phyloP scores from a whole-genome alignment of 2,797 vertebrate genomes.

The Steatocranus sp. region DNA sequence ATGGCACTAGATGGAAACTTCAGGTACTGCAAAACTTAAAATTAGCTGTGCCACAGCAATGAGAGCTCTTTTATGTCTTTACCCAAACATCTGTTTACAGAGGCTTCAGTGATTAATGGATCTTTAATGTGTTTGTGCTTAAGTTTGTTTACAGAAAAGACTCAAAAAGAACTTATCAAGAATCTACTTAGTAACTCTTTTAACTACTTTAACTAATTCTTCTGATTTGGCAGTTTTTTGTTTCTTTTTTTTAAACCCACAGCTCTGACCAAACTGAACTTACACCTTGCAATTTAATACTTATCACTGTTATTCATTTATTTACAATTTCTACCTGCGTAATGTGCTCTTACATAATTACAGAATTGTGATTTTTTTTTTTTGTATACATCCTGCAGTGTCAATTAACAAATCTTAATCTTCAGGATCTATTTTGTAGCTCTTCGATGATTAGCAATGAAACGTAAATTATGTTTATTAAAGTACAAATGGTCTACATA shows the following conservation, averaged over 20 bases:
- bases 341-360: neutral
- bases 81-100: neutral
- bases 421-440: accelerated
- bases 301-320: neutral
- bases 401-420: neutral
- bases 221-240: neutral
- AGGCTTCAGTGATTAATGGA: neutral
- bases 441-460: neutral
- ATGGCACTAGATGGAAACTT: neutral
- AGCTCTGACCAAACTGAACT: neutral
- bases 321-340: neutral
- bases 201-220: neutral
- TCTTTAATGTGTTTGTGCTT: neutral
- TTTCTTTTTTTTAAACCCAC: accelerated
- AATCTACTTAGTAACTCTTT: neutral
- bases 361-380: accelerated
- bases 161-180: neutral
- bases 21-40: neutral
- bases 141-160: neutral
- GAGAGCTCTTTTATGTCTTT: neutral
- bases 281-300: accelerated
- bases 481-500: neutral
- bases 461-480: neutral
- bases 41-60: accelerated
- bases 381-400: neutral